A percentile compares a stretch with the other conserved stretches of the same genome.
Conservation (phyloP, 1,140 invertebrate species). For the Rhyzopertha dominica region DNA sequence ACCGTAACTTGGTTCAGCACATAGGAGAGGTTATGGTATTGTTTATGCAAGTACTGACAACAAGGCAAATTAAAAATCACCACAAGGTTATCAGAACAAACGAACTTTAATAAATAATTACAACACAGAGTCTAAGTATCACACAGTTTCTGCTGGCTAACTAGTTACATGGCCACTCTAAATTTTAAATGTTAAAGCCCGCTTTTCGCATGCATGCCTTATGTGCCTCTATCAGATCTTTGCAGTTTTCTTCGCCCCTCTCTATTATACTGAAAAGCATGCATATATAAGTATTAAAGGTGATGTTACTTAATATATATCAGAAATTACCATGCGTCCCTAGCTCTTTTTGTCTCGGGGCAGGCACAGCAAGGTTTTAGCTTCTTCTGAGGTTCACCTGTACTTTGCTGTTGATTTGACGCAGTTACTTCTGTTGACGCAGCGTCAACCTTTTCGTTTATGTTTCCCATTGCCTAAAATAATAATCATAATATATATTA, state of each 20-base stretch:
- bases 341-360: slow-evolving; percentile 87
- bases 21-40: no score
- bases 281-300: slow-evolving; percentile 18
- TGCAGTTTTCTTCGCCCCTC: slow-evolving; percentile 90
- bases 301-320: slow-evolving; percentile 15
- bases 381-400: slow-evolving; percentile 59
- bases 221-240: slow-evolving; percentile 88
- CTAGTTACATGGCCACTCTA: no score
- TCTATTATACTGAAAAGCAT: slow-evolving; percentile 79
- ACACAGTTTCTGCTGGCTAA: no score
- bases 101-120: no score
- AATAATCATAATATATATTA: no score
- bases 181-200: slow-evolving; percentile 88
- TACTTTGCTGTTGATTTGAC: slow-evolving; percentile 12
- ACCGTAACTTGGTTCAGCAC: no score
- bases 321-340: slow-evolving; percentile 78
- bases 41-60: no score
- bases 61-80: no score
- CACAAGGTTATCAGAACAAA: no score
- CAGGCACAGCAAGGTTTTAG: slow-evolving; percentile 96
- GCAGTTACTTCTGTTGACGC: slow-evolving; percentile 30
- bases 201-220: slow-evolving; percentile 92
- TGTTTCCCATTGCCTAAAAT: slow-evolving; percentile 37
- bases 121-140: no score
- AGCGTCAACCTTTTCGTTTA: slow-evolving; percentile 39